Percentiles rank a stretch among this genome's conserved stretches.
Evolutionary conservation across 1,140 invertebrate species (phyloP).

Genomic region (Macrosteles quadrilineatus): DNA sequence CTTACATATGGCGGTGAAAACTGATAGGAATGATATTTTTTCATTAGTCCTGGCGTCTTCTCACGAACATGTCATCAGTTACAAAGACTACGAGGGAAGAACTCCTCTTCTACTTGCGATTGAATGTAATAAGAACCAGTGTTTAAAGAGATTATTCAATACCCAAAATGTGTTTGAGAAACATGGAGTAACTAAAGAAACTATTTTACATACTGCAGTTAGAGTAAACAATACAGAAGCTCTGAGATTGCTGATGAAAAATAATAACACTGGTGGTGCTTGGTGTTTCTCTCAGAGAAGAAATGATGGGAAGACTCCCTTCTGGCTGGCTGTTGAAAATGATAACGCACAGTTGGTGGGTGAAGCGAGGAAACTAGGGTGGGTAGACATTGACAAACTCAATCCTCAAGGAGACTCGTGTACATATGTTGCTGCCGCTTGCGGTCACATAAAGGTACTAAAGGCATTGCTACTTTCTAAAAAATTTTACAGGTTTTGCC

Average conservation of each 20-base stretch:
- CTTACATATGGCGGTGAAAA: neutral
- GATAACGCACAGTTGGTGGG: neutral
- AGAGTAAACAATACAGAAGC: neutral
- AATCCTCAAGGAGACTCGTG: slow-evolving; percentile 8
- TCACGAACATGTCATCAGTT: neutral
- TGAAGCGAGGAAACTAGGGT: neutral
- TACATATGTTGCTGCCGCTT: neutral
- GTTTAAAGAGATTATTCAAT: neutral
- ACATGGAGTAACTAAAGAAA: neutral
- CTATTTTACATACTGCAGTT: slow-evolving; percentile 1
- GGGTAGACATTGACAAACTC: neutral
- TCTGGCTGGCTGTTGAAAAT: slow-evolving; percentile 9
- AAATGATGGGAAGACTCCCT: slow-evolving; percentile 2
- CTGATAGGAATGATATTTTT: neutral
- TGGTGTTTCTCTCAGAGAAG: slow-evolving; percentile 5
- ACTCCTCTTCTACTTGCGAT: neutral
- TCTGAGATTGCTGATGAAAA: neutral
- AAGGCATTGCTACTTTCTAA: slow-evolving; percentile 5
- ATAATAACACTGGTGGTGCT: neutral
- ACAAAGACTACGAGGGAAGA: neutral
- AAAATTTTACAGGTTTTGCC: slow-evolving; percentile 2
- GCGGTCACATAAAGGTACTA: neutral
- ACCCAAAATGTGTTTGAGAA: neutral
- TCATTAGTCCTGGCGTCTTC: neutral
- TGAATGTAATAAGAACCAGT: neutral